Evolutionary conservation across 2,113 vertebrate genomes (phyloP), one percentile per base, ranked within the genome.

Genomic region (Eurypyga helias): DNA sequence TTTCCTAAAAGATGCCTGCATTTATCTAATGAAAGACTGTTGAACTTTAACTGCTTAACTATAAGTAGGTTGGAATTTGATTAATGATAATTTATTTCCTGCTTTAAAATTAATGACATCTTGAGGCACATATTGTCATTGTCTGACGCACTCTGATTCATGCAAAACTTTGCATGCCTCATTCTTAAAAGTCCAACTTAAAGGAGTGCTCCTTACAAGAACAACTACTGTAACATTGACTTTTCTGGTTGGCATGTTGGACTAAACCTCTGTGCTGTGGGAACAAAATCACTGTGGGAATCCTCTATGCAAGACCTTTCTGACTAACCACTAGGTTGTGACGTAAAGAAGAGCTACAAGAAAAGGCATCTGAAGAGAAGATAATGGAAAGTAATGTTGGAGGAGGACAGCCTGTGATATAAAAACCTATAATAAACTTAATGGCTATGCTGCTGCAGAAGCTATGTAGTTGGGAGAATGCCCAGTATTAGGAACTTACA

Each of bases 361-460:
- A 87, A 84, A 96, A 79, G 6, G 48, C 61, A 57, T 52, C 52
- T 17, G 33, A 95, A 95, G 48, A 89, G 65, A 71, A 92, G 65
- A 79, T 34, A 95, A 79, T 75, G 80, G 83, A 82, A 92, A 70
- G 29, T 55, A 92, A 84, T 71, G 57, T 26, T 90, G 89, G 57
- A 84, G 96, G 62, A 90, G 83, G 86, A 94, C 76, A 92, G 69
- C 7, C 45, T 67, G 33, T 67, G 88, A 89, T 64, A 86, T 54
- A 73, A 91, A 93, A 92, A 78, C 65, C 81, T 75, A 23, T 46
- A 89, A 92, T 89, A 92, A 83, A 86, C n/a, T 65, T 92, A 89
- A 75, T 1, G 1, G 31, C 60, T 67, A 51, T 49, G 38, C 60
- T 89, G 49, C 31, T 65, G 66, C 38, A 78, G 66, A 86, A 79